Evolutionary conservation across 1,140 invertebrate genomes (phyloP), one percentile per base, ranked within the genome.

Genomic region (Palaemon carinicauda): DNA sequence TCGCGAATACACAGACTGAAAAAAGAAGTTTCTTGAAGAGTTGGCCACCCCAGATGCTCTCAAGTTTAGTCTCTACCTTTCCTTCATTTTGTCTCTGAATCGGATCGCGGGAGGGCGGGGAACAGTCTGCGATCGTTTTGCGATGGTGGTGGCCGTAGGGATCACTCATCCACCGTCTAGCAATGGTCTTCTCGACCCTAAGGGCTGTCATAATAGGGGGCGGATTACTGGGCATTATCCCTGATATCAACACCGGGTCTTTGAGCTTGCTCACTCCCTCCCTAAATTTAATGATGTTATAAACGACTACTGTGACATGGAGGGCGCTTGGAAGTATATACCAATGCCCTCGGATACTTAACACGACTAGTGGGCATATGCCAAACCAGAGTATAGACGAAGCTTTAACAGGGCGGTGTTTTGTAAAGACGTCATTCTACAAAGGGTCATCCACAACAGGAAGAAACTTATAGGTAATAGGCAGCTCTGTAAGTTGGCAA

Each of bases 161-260:
- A 29, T 33, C 41, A 73, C 60, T 27, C 52, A 17, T 3, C 50
- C 60, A 31, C 19, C 17, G 31, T 41, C 74, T n/a, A 14, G 15
- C 51, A 24, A 65, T 73, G 60, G 21, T 27, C 24, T 3, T 17
- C 19, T 54, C 77, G 84, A 86, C 84, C 84, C 33, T 86, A 86
- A 21, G 77, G 77, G 73, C 84, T 51, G 33, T 80, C 65, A 86
- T 86, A 86, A 86, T 86, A 60, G 84, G 84, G 78, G 84, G 84
- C 84, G 84, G 84, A 86, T 86, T 86, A 86, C 84, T 86, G 21
- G 75, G 84, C 54, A 86, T 86, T 86, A 86, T 86, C 84, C 84
- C 52, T 80, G 84, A 86, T 86, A 86, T 86, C 84, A 86, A 86
- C 84, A 86, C 84, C 84, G 74, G 41, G 65, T 65, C 69, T 74